Conservation (phyloP, 2,113 vertebrate species). For the Peromyscus leucopus region DNA sequence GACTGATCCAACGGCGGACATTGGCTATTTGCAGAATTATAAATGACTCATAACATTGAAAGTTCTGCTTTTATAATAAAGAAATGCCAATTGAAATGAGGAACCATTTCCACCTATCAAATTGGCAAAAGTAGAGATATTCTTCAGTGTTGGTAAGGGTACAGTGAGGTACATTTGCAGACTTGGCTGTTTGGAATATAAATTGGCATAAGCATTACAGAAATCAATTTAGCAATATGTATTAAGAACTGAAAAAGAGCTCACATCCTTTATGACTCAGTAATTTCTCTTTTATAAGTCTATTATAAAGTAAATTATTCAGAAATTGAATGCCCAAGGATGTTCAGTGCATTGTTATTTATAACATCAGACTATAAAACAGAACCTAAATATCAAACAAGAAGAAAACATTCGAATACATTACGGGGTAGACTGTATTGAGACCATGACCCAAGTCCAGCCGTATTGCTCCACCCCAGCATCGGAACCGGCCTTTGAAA, state of each 20-base stretch:
- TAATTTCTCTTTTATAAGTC: constrained; percentile 65
- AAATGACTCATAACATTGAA: constrained; percentile 61
- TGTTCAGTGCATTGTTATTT: constrained; percentile 68
- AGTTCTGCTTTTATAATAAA: constrained; percentile 56
- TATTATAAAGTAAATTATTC: constrained; percentile 68
- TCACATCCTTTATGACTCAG: constrained; percentile 65
- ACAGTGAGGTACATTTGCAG: constrained; percentile 60
- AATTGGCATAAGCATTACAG: constrained; percentile 58
- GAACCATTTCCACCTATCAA: constrained; percentile 43
- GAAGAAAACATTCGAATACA: constrained; percentile 35
- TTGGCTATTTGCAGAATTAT: constrained; percentile 36
- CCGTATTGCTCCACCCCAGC: not conserved
- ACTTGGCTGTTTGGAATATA: constrained; percentile 63
- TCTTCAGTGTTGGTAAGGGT: constrained; percentile 21
- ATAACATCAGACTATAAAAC: constrained; percentile 50
- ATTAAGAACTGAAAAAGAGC: constrained; percentile 64
- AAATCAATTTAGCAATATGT: constrained; percentile 69
- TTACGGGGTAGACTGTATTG: not conserved
- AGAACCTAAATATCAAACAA: constrained; percentile 28
- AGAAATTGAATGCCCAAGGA: constrained; percentile 42
- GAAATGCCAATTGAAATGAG: constrained; percentile 51
- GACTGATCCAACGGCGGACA: not conserved
- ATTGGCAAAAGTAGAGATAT: constrained; percentile 42
- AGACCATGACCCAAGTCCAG: constrained; percentile 12
- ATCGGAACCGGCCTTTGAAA: not conserved